A percentile compares a stretch with the other conserved stretches of the same genome.
Evolutionary conservation across 1,140 invertebrate genomes (phyloP).

Genomic region (Leptinotarsa defecta): DNA sequence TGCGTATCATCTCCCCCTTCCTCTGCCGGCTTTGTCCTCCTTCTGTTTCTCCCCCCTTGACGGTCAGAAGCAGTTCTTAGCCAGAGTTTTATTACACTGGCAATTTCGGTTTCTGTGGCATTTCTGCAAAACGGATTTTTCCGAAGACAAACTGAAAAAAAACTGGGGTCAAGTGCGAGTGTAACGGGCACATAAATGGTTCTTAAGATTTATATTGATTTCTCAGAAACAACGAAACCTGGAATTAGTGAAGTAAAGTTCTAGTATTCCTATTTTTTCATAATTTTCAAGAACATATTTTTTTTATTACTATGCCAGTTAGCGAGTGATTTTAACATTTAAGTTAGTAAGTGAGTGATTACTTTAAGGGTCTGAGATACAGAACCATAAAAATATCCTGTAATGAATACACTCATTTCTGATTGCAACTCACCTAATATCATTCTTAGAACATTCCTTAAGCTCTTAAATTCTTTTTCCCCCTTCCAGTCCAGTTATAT

Average conservation of each 20-base stretch:
- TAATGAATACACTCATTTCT: conserved; percentile 11
- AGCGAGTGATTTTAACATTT: not conserved
- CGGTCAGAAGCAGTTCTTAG: conserved; percentile 15
- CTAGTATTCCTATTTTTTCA: conserved; percentile 13
- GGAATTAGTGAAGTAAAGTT: conserved; percentile 12
- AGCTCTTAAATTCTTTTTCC: conserved; percentile 11
- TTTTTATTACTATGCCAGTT: conserved; percentile 2
- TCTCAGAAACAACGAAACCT: conserved; percentile 13
- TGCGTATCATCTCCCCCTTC: conserved; percentile 3
- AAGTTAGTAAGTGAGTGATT: conserved; percentile 7
- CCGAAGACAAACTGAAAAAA: conserved; percentile 16
- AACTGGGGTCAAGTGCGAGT: conserved; percentile 10
- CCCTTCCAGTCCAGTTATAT: conserved; percentile 16
- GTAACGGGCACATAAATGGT: not conserved
- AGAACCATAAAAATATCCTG: conserved; percentile 9
- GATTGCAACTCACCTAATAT: conserved; percentile 19
- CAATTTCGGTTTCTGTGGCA: conserved; percentile 12
- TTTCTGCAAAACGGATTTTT: conserved; percentile 7
- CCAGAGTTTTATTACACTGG: conserved; percentile 9
- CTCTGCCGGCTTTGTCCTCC: conserved; percentile 14
- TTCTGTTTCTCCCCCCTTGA: conserved; percentile 14
- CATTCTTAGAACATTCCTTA: conserved; percentile 17
- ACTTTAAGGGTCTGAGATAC: conserved; percentile 9
- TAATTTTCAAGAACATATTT: conserved; percentile 16
- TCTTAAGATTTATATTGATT: not conserved